Conservation (phyloP, 1,140 invertebrate species). For the Pristionchus pacificus region DNA sequence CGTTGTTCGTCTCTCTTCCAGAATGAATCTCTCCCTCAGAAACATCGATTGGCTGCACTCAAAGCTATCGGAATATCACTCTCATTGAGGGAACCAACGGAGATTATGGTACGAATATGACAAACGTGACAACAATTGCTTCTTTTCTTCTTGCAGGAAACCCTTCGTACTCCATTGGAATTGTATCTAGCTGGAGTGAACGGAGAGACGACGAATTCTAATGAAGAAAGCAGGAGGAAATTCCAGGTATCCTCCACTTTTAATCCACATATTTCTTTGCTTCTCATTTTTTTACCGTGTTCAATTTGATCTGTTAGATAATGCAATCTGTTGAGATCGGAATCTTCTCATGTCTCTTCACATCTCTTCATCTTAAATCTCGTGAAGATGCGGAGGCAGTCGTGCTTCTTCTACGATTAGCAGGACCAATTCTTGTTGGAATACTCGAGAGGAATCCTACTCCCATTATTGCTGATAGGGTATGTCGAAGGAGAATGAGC, state of each 20-base stretch:
- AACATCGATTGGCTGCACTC: slow-evolving; percentile 8
- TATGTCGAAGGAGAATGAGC: neutral
- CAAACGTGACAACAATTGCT: neutral
- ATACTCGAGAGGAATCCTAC: neutral
- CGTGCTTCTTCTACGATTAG: slow-evolving; percentile 2
- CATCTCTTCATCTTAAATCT: neutral
- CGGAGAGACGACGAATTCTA: neutral
- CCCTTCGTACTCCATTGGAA: neutral
- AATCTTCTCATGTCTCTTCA: slow-evolving; percentile 19
- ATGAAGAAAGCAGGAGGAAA: neutral
- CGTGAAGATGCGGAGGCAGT: neutral
- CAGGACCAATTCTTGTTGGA: neutral
- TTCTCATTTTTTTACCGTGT: neutral
- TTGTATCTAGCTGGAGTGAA: neutral
- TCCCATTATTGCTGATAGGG: slow-evolving; percentile 11
- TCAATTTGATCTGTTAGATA: neutral
- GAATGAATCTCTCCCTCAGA: neutral
- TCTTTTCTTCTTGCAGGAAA: slow-evolving; percentile 7
- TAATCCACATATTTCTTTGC: neutral
- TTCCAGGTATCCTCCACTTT: neutral
- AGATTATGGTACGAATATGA: slow-evolving; percentile 18
- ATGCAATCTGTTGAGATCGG: slow-evolving; percentile 11
- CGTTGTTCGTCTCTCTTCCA: neutral
- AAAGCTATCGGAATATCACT: slow-evolving; percentile 15
- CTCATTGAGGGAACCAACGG: neutral